These are phyloP conservation scores for Scaptomyza graminum DNA, from an alignment of 1,140 invertebrate genomes.

Conservation along the genomic window DNA sequence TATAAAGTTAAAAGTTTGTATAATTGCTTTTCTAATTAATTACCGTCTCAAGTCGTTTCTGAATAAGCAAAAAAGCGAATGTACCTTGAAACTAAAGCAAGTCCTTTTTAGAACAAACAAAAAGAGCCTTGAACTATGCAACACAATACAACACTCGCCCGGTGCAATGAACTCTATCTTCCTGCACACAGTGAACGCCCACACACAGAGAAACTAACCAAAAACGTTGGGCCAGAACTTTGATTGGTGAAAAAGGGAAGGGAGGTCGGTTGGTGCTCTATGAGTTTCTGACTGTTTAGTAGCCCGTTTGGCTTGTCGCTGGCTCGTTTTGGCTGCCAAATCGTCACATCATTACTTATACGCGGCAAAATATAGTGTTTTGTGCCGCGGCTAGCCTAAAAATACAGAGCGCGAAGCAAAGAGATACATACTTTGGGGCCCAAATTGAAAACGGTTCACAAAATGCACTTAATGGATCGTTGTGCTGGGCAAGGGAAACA, in stretches of 20 bases:
- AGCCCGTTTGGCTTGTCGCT: slow-evolving; percentile 13
- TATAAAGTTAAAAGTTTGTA: no score
- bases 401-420: slow-evolving; percentile 29
- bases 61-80: not conserved
- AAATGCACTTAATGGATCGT: slow-evolving; percentile 64
- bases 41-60: not conserved
- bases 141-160: slow-evolving; percentile 25
- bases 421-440: slow-evolving; percentile 4
- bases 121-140: slow-evolving; percentile 46
- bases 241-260: not conserved
- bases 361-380: slow-evolving; percentile 74
- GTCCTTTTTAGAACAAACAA: slow-evolving; percentile 38
- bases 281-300: slow-evolving; percentile 21
- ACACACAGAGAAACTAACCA: not conserved
- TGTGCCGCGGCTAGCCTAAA: slow-evolving; percentile 34
- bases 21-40: not conserved
- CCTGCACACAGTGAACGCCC: slow-evolving; percentile 10
- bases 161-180: slow-evolving; percentile 54
- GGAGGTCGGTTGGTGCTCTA: not conserved
- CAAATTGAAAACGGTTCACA: slow-evolving; percentile 74
- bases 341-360: slow-evolving; percentile 82
- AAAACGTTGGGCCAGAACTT: not conserved
- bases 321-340: slow-evolving; percentile 54
- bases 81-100: not conserved
- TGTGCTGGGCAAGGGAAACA: slow-evolving; percentile 18